Base-by-base conservation (phyloP, 1,140 invertebrate genomes). In the Cardiocondyla obscurior region DNA sequence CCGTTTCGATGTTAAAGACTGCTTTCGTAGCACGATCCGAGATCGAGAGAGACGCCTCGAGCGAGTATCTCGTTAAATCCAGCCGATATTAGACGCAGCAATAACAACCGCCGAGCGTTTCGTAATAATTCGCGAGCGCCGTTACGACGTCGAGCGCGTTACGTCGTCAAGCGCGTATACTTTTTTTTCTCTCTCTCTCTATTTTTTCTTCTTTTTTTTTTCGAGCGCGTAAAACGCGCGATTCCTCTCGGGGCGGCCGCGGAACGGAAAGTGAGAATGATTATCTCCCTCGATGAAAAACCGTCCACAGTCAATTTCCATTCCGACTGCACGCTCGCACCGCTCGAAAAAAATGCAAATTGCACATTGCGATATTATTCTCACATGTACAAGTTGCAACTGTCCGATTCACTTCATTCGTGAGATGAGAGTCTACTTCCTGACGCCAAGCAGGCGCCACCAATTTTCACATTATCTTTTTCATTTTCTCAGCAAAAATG, bases 61-160 rank as follows among this genome's bases (percentile, higher is more conserved):
- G 72, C 44, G 30, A 39, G 51, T 85, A 81, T 73, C 53, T 67
- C 70, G 69, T 86, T 49, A 85, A 65, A 62, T 81, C 36, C 46
- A 53, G 25, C 49, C 72, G 44, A 55, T 83, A 69, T 83, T 60
- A 36, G 44, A 53, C 64, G 69, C 62, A 42, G 81, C 83, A 82
- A 36, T 85, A 89, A 87, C 65, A 84, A 90, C 62, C 28, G 67
- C 53, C 89, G 85, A 72, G 39, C 33, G 36, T 76, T 76, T 64
- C 57, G 30, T 49, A 76, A 76, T 64, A 64, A 76, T 49, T 76
- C 73, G 42, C 58, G 12, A 49, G 6, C 42, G 42, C 73, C 42
- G 57, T 49, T 76, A 73, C 69, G 49, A 57, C 49, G 49, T 55
- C 49, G 22, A 25, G 12, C 33, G 19, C 30, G 14, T 73, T 76